These are phyloP conservation scores for Ranitomeya imitator DNA, from an alignment of 2,113 vertebrate species.

Conservation along the genomic window DNA sequence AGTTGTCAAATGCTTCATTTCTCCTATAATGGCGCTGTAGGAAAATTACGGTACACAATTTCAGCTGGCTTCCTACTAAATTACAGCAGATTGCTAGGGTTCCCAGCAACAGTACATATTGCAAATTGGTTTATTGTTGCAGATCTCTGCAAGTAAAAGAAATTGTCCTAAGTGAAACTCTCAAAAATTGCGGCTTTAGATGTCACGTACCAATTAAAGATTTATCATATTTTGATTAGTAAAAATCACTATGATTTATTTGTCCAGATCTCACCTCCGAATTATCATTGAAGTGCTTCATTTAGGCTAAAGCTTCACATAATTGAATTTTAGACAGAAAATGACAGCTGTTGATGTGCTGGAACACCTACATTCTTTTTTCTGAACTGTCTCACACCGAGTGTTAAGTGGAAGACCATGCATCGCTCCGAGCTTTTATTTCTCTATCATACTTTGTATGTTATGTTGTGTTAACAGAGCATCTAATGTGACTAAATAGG, in stretches of 20 bases:
- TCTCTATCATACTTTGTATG: slow-evolving; percentile 59
- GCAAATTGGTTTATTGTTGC: too few species aligned
- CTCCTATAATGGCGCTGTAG: too few species aligned
- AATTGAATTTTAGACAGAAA: slow-evolving; percentile 41
- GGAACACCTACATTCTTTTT: slow-evolving; percentile 44
- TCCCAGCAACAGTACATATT: neutral
- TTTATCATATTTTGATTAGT: neutral
- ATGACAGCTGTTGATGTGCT: slow-evolving; percentile 42
- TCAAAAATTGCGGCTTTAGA: too few species aligned
- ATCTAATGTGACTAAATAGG: slow-evolving; percentile 79
- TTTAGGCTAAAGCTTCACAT: slow-evolving; percentile 35
- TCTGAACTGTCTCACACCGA: slow-evolving; percentile 43
- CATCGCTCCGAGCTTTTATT: slow-evolving; percentile 56
- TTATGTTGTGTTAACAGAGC: slow-evolving; percentile 76
- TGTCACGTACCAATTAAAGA: neutral
- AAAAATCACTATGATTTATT: neutral
- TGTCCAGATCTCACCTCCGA: neutral
- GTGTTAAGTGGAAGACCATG: slow-evolving; percentile 57
- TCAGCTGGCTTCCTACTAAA: too few species aligned
- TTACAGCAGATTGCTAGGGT: neutral
- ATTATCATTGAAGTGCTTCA: slow-evolving; percentile 24
- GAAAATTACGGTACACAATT: too few species aligned
- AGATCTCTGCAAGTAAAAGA: too few species aligned
- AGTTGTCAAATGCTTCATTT: too few species aligned
- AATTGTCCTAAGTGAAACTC: too few species aligned